phyloP scores from a whole-genome alignment of 1,140 invertebrate genomes.

The Magallana ariakensis region DNA sequence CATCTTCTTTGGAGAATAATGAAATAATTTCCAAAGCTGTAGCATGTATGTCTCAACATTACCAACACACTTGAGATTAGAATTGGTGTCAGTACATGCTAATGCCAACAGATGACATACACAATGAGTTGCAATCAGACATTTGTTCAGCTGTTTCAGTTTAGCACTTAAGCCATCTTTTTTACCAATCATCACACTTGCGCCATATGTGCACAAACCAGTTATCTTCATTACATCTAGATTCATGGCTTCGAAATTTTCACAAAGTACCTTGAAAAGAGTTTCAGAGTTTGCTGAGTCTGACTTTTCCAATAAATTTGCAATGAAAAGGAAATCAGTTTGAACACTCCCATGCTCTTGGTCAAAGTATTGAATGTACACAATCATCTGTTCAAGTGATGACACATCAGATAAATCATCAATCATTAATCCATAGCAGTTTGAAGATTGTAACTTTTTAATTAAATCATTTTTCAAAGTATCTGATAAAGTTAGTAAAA shows the following conservation, averaged over 20 bases:
- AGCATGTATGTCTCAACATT: conserved; percentile 45
- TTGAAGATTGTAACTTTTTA: conserved; percentile 21
- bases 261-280: conserved; percentile 16
- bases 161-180: conserved; percentile 38
- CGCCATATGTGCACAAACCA: conserved; percentile 42
- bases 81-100: conserved; percentile 42
- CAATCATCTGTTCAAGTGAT: conserved; percentile 34
- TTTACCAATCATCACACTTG: conserved; percentile 38
- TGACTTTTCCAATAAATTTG: conserved; percentile 39
- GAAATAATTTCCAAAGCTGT: conserved; percentile 51
- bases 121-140: conserved; percentile 35
- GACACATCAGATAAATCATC: conserved; percentile 44
- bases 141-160: conserved; percentile 19
- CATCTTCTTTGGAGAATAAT: conserved; percentile 47
- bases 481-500: conserved; percentile 41
- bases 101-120: conserved; percentile 47
- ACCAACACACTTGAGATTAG: conserved; percentile 39
- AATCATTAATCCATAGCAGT: conserved; percentile 37
- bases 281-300: conserved; percentile 38
- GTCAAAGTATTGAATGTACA: conserved; percentile 43
- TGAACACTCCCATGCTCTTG: conserved; percentile 11
- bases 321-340: conserved; percentile 42
- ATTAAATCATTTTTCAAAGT: conserved; percentile 44
- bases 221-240: not conserved
- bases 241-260: not conserved